phyloP scores from a whole-genome alignment of 2,888 invertebrate genomes.

The Masnerella sp. region DNA sequence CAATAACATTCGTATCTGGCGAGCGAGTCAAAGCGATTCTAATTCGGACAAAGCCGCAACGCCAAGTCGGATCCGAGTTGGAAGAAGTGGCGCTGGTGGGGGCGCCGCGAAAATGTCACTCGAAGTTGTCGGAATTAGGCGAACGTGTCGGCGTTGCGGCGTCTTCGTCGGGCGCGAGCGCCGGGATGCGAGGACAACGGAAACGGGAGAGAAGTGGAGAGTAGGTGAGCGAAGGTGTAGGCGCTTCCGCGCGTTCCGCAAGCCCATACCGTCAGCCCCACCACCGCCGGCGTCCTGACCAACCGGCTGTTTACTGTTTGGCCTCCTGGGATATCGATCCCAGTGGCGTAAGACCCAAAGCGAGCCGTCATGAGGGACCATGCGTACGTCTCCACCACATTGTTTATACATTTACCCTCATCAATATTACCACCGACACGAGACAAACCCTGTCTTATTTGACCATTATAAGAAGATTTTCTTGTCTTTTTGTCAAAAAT shows the following conservation, averaged over 20 bases:
- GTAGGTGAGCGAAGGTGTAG: conserved; percentile 51
- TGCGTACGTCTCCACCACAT: conserved; percentile 32
- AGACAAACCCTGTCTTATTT: too few relatives aligned
- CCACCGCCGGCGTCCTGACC: conserved; percentile 73
- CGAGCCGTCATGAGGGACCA: conserved; percentile 59
- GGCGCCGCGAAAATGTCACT: too few relatives aligned
- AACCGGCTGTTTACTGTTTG: conserved; percentile 78
- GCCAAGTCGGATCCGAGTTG: too few relatives aligned
- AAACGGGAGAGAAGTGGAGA: conserved; percentile 28
- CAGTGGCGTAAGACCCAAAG: conserved; percentile 75
- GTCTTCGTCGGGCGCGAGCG: not conserved
- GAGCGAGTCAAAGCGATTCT: too few relatives aligned
- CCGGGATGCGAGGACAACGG: not conserved
- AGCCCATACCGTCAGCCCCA: conserved; percentile 52
- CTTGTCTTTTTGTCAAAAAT: too few relatives aligned
- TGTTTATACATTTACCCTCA: conserved; percentile 35
- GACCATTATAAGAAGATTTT: too few relatives aligned
- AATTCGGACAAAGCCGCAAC: too few relatives aligned
- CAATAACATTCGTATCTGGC: conserved; percentile 23
- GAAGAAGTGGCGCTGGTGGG: too few relatives aligned
- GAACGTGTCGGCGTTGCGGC: conserved; percentile 10
- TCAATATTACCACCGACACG: too few relatives aligned
- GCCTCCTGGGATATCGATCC: conserved; percentile 78
- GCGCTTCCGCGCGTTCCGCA: conserved; percentile 51
- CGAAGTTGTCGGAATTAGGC: not conserved